Base-by-base conservation (phyloP, 2,797 vertebrate species). In the Tangara arthus region DNA sequence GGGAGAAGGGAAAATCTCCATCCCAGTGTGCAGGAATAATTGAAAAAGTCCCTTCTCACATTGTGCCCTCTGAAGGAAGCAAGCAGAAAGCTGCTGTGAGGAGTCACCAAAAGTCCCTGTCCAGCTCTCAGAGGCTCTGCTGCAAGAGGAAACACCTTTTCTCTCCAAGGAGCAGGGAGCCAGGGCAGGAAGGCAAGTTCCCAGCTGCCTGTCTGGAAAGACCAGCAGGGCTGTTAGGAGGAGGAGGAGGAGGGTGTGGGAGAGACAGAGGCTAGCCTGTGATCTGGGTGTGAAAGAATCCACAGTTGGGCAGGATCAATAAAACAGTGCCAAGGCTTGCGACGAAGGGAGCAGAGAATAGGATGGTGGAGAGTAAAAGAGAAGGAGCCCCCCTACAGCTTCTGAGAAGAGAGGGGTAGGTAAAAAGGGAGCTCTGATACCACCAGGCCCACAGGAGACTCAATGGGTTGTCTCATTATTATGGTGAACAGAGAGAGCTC, bases 401-500 rank as follows among this genome's bases (percentile, higher is more conserved):
- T 60, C 94, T 92, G 94, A 94, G 95, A 96, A 96, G 93, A 94
- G 95, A 96, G 60, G 82, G 75, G 90, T 94, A 94, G 94, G 95
- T 96, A 93, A 91, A 95, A 96, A 96, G 83, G 57, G 93, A 95
- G 69, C 87, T 90, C 88, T 0, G 94, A 96, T 97, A 96, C 88
- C 93, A 94, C 94, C 60, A 87, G 82, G 80, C 95, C 96, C 95
- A 97, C 93, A 47, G 91, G 96, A 96, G 95, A 68, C 96, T 97
- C 96, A 96, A 96, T 96, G 96, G 96, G 95, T 96, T 97, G 96
- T 93, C 95, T 96, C 95, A 96, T 97, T 97, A 97, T 94, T 95
- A 93, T 93, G 94, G 95, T 90, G 95, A 96, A 95, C 91, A 96
- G 80, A 94, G 95, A 96, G 68, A 94, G 88, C 95, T 97, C 95